A percentile compares a stretch with the other conserved stretches of the same genome.
phyloP scores from a whole-genome alignment of 2,113 vertebrate genomes.

The Fukomys damarensis region DNA sequence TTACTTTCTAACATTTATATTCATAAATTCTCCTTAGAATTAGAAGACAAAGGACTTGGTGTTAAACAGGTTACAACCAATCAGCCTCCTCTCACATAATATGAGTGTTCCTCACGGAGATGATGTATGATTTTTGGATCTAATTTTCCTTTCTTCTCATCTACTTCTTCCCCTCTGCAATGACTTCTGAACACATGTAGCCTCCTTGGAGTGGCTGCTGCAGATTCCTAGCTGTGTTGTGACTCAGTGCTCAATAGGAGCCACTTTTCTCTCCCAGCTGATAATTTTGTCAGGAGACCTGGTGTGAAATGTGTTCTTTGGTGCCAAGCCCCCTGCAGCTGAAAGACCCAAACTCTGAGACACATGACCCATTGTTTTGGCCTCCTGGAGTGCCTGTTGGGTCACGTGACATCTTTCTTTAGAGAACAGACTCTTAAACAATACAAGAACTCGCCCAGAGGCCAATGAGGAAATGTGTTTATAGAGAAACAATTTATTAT shows the following conservation, averaged over 20 bases:
- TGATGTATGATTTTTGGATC: background rate
- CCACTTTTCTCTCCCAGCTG: conserved; percentile 64
- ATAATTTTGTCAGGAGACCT: conserved; percentile 72
- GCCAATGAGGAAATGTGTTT: conserved; percentile 62
- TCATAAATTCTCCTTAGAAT: conserved; percentile 46
- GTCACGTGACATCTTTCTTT: conserved; percentile 62
- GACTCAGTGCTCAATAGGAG: conserved; percentile 42
- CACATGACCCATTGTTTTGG: conserved; percentile 68
- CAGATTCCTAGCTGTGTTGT: conserved; percentile 55
- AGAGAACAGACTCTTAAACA: conserved; percentile 20
- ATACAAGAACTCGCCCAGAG: conserved; percentile 31
- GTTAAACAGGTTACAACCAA: conserved; percentile 31
- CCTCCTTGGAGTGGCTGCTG: background rate
- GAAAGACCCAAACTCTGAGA: conserved; percentile 66
- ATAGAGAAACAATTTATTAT: conserved; percentile 76
- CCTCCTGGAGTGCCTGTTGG: conserved; percentile 73
- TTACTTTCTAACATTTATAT: background rate
- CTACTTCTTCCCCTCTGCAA: background rate
- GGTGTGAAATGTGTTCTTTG: conserved; percentile 68
- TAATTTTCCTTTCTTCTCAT: conserved; percentile 43
- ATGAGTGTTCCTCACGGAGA: background rate
- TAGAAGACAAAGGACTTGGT: background rate
- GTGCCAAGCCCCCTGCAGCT: conserved; percentile 63
- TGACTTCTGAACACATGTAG: background rate
- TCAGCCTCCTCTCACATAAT: background rate